Evolutionary conservation across 2,888 invertebrate genomes (phyloP).

Genomic region (Troides oblongomaculatus): DNA sequence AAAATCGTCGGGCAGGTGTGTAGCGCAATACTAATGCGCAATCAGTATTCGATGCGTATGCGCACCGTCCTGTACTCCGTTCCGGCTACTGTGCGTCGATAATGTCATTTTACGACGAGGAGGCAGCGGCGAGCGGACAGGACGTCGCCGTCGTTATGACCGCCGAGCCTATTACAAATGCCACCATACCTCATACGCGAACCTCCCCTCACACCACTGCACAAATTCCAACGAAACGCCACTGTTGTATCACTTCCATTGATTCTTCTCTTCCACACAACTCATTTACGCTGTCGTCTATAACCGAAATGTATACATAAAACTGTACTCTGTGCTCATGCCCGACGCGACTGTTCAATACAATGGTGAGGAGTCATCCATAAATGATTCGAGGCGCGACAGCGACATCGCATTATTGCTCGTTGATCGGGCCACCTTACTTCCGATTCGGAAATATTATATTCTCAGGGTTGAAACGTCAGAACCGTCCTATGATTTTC

Average conservation of each 20-base stretch:
- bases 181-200: slow-evolving; percentile 69
- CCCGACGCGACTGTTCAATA: slow-evolving; percentile 31
- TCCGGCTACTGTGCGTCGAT: slow-evolving; percentile 80
- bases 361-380: slow-evolving; percentile 50
- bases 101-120: slow-evolving; percentile 79
- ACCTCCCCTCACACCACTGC: slow-evolving; percentile 55
- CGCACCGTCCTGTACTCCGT: slow-evolving; percentile 79
- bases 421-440: slow-evolving; percentile 73
- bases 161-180: slow-evolving; percentile 75
- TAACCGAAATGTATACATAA: slow-evolving; percentile 57
- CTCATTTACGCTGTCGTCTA: slow-evolving; percentile 44
- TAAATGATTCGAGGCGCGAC: slow-evolving; percentile 76
- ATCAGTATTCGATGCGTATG: slow-evolving; percentile 75
- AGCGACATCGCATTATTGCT: slow-evolving; percentile 74
- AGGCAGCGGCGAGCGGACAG: slow-evolving; percentile 67
- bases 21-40: slow-evolving; percentile 77
- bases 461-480: slow-evolving; percentile 67
- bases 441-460: slow-evolving; percentile 80
- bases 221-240: slow-evolving; percentile 47
- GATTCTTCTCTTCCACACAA: slow-evolving; percentile 49
- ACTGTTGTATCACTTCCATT: slow-evolving; percentile 63
- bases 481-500: slow-evolving; percentile 61
- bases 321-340: slow-evolving; percentile 32
- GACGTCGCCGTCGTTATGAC: slow-evolving; percentile 78
- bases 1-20: slow-evolving; percentile 76